Conservation (phyloP, 2,888 invertebrate species). For the Watsonalla binaria region DNA sequence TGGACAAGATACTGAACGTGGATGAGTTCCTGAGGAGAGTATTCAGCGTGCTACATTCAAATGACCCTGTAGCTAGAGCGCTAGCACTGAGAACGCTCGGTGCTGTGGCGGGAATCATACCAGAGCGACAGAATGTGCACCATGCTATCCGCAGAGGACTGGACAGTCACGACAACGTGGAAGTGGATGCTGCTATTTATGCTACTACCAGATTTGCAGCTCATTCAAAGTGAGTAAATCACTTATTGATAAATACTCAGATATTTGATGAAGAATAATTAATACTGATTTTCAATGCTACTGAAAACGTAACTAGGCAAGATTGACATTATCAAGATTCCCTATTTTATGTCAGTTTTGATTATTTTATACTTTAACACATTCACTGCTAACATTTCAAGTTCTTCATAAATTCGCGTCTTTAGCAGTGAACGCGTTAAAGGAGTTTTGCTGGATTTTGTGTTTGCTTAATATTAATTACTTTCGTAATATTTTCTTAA, state of each 20-base stretch:
- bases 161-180: slow-evolving; percentile 96
- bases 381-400: too few relatives aligned
- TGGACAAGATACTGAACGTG: slow-evolving; percentile 96
- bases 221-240: slow-evolving; percentile 86
- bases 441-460: too few relatives aligned
- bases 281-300: too few relatives aligned
- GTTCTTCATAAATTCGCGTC: too few relatives aligned
- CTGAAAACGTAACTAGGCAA: too few relatives aligned
- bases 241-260: neutral
- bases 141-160: slow-evolving; percentile 94
- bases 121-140: slow-evolving; percentile 96
- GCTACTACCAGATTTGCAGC: slow-evolving; percentile 97
- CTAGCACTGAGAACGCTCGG: slow-evolving; percentile 93
- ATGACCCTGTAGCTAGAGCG: slow-evolving; percentile 97
- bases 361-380: too few relatives aligned
- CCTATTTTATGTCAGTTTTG: too few relatives aligned
- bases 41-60: slow-evolving; percentile 96
- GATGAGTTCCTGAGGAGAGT: slow-evolving; percentile 93
- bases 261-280: too few relatives aligned
- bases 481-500: too few relatives aligned
- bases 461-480: too few relatives aligned
- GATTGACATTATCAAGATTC: too few relatives aligned
- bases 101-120: slow-evolving; percentile 94
- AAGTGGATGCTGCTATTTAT: slow-evolving; percentile 97
- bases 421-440: too few relatives aligned